phyloP scores from a whole-genome alignment of 2,113 vertebrate genomes.

The Silurus asotus region DNA sequence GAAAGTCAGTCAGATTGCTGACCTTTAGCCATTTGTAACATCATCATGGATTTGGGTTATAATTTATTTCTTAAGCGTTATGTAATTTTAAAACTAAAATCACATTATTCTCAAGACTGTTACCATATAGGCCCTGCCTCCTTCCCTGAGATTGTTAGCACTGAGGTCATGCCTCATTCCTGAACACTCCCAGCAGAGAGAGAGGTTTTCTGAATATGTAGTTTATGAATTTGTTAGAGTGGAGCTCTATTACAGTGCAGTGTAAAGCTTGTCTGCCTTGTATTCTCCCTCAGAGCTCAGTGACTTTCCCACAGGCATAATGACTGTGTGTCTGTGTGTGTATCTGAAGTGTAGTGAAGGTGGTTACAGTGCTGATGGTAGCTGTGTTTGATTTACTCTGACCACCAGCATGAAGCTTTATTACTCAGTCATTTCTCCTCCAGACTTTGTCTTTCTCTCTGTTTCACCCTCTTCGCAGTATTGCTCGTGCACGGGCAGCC shows the following conservation, averaged over 20 bases:
- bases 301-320: neutral
- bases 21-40: neutral
- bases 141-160: neutral
- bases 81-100: neutral
- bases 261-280: neutral
- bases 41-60: neutral
- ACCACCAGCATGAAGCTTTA: slow-evolving; percentile 18
- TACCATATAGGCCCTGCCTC: neutral
- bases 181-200: neutral
- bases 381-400: slow-evolving; percentile 32
- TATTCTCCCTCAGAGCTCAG: neutral
- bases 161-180: neutral
- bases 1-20: neutral
- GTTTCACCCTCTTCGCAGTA: slow-evolving; percentile 60
- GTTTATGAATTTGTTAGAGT: neutral
- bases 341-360: slow-evolving; percentile 29
- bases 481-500: slow-evolving; percentile 84
- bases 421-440: neutral
- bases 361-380: slow-evolving; percentile 39
- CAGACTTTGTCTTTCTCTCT: neutral
- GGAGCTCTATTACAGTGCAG: neutral
- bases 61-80: neutral
- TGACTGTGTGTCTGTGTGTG: slow-evolving; percentile 1
- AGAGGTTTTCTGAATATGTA: neutral
- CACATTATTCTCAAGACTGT: neutral